Evolutionary conservation across 2,888 invertebrate genomes (phyloP).

Genomic region (Cephus pulcher): DNA sequence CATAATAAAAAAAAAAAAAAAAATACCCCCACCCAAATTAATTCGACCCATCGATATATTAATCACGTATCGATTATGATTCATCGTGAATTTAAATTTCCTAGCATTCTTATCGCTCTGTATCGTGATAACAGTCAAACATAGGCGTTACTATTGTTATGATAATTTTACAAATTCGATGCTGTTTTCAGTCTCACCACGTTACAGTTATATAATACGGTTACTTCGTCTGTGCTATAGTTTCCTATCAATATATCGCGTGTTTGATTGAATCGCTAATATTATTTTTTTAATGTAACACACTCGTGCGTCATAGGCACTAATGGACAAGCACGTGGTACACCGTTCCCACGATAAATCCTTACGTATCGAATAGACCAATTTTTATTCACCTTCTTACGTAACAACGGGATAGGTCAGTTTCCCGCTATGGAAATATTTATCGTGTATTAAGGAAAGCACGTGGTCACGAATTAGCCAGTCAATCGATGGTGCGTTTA

Average conservation of each 20-base stretch:
- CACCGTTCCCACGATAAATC: neutral
- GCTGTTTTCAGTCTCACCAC: too few relatives aligned
- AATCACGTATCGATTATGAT: too few relatives aligned
- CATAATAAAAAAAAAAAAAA: neutral
- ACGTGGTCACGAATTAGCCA: too few relatives aligned
- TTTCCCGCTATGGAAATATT: neutral
- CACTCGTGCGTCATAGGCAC: neutral
- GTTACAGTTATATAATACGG: neutral
- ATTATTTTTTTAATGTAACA: neutral
- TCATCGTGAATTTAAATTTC: too few relatives aligned
- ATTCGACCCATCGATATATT: too few relatives aligned
- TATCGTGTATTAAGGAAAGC: too few relatives aligned
- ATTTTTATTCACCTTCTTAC: neutral
- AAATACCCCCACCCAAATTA: neutral
- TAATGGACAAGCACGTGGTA: neutral
- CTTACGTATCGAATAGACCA: neutral
- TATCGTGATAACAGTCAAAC: too few relatives aligned
- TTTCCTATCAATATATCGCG: neutral
- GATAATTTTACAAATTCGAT: too few relatives aligned
- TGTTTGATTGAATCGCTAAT: neutral
- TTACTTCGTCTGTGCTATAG: neutral
- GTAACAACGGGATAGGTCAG: neutral
- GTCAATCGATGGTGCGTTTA: too few relatives aligned
- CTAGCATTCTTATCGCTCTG: too few relatives aligned
- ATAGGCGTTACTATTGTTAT: too few relatives aligned